These are phyloP conservation scores for Paraplagusia blochii DNA, from an alignment of 2,113 vertebrate species.

Conservation along the genomic window DNA sequence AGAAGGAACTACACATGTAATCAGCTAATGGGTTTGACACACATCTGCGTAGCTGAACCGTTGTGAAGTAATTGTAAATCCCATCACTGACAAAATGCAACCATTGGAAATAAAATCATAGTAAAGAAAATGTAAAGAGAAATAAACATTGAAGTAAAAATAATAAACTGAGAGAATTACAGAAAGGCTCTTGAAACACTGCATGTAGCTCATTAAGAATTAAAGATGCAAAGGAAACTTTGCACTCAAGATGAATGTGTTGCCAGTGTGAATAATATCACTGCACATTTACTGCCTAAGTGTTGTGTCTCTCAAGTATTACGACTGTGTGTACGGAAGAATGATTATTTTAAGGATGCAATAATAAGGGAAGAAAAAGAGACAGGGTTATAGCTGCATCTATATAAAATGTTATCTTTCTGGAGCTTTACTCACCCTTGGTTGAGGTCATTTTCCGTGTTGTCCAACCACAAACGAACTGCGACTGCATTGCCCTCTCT, in stretches of 20 bases:
- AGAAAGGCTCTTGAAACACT: too few species aligned
- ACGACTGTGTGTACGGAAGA: constrained; percentile 38
- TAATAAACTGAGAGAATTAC: too few species aligned
- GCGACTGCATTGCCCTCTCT: constrained; percentile 95
- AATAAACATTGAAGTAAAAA: too few species aligned
- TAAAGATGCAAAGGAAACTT: neutral
- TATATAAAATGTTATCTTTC: constrained; percentile 2
- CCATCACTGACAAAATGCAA: neutral
- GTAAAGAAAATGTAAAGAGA: too few species aligned
- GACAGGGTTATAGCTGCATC: constrained; percentile 12
- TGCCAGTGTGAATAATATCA: constrained; percentile 10
- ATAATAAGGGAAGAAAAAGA: constrained; percentile 27
- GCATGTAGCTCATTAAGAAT: neutral
- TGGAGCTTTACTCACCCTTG: constrained; percentile 83
- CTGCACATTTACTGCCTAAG: constrained; percentile 39
- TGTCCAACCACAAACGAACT: constrained; percentile 95
- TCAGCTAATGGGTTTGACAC: constrained; percentile 63
- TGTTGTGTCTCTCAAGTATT: constrained; percentile 24
- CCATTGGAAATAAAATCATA: neutral
- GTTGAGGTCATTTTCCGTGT: constrained; percentile 97
- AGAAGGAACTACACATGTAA: constrained; percentile 53
- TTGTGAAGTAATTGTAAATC: neutral
- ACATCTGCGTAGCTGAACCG: constrained; percentile 3
- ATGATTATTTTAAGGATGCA: constrained; percentile 53
- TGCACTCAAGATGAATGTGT: neutral